Base-by-base conservation (phyloP, 2,888 invertebrate species). In the Stenotaenia linearis region DNA sequence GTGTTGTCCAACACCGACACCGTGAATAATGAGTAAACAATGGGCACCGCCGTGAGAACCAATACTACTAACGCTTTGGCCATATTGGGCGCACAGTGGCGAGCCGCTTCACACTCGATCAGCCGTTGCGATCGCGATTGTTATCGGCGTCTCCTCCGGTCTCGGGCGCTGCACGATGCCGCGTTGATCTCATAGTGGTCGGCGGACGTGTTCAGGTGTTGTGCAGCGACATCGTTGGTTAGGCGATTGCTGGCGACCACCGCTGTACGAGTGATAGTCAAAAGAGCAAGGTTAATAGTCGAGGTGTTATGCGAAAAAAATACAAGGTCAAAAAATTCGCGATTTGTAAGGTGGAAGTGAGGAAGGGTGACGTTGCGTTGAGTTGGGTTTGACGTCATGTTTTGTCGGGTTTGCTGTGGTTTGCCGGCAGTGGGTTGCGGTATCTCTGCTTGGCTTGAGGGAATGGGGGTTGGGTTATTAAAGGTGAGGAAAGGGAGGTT, bases 1-100 rank as follows among this genome's bases (percentile, higher is more conserved):
- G 79, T 80, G 61, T 80, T 82, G 77, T 80, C 78, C 28, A 35
- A 45, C n/a, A 79, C 80, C n/a, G 78, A 75, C 77, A 82, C 77
- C 45, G 61, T 78, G 37, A 82, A 81, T 12, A 69, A 28, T 1
- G 69, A 25, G 12, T 25, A 1, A 1, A 28, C 28, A n/a, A 69
- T 28, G 69, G 69, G 69, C 5, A 69, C 9, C 2, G 69, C 10
- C 1, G 69, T 10, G 0, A 69, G 28, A 2, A 69, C 1, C 69
- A 69, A 1, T 23, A 80, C 80, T 32, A 81, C 80, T 28, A 82
- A 79, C 23, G 79, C 74, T 15, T 18, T 79, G 10, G 82, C 82
- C 12, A 82, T 69, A 28, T 69, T 69, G 69, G 69, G 25, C 9
- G 12, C 23, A 5, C 25, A n/a, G n/a, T n/a, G 25, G 69, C 25